Conservation (phyloP, 2,113 vertebrate genomes). For the Phalacrocorax pelagicus region DNA sequence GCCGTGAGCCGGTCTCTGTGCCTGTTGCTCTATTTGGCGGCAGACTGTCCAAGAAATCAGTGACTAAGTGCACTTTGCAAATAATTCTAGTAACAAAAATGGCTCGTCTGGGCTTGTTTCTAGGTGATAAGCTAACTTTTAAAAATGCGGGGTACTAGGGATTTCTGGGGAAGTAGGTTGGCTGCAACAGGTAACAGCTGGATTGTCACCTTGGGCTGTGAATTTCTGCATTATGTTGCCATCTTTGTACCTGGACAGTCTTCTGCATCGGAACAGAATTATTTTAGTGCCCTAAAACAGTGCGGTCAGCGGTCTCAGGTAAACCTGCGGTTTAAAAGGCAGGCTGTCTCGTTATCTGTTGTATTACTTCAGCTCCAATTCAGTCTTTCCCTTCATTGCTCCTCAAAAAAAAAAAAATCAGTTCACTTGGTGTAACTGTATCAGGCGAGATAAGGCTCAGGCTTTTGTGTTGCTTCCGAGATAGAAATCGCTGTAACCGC, state of each 20-base stretch:
- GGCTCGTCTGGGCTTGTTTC: background rate
- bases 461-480: background rate
- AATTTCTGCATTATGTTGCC: background rate
- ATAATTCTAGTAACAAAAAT: background rate
- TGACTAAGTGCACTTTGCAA: background rate
- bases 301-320: background rate
- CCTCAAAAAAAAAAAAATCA: background rate
- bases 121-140: background rate
- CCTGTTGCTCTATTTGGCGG: background rate
- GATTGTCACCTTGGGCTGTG: background rate
- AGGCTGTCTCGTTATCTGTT: background rate
- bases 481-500: background rate
- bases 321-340: background rate
- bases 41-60: background rate
- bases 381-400: background rate
- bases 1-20: background rate
- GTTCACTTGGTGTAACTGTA: background rate
- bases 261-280: background rate
- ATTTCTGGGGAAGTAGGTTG: background rate
- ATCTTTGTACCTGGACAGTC: background rate
- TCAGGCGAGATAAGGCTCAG: background rate
- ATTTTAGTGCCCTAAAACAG: background rate
- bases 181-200: background rate
- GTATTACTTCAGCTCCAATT: slow-evolving; percentile 3
- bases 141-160: background rate